Base-by-base conservation (phyloP, 2,113 vertebrate genomes). In the Alexandromys fortis region DNA sequence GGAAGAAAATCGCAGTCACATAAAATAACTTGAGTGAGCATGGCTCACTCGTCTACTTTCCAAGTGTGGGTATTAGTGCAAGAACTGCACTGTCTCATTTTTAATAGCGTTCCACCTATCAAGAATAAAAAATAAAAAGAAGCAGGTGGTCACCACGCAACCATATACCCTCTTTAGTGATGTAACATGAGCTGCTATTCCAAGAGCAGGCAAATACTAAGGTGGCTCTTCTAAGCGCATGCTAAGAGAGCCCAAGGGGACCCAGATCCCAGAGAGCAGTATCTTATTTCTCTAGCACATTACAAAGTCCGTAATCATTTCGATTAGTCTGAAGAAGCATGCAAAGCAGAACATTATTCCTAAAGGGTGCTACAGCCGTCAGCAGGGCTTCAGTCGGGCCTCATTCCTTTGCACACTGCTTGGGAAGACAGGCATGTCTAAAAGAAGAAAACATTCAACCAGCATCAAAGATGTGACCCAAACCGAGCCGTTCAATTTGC, bases 401-500 rank as follows among this genome's bases (percentile, higher is more conserved):
- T 76, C 45, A 58, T n/a, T 88, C 42, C 68, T 96, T 82, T 35
- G 79, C 86, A 88, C 75, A 67, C 55, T 52, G 92, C 58, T 49
- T 42, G 30, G 97, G 26, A 94, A 93, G 90, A 7, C 65, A 86
- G 72, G 89, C 24, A 73, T 78, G 68, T 61, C 11, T 92, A 77
- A 49, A 30, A 89, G 52, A 96, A 65, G 52, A 96, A 72, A 75
- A 70, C 70, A 75, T 38, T 42, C 86, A 49, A 58, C 86, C 70
- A 89, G 30, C 45, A 75, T 72, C 47, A 72, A 26, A 88, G 67
- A 28, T 58, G 16, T 33, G 49, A 55, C 65, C 77, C 91, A 97
- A 92, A 83, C 92, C 79, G 91, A n/a, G 49, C 72, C 45, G 22
- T 94, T 92, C 61, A 91, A 30, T 47, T 52, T 89, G 72, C 55